Evolutionary conservation across 1,140 invertebrate species (phyloP), one percentile per base, ranked within the genome.

Genomic region (Ectropis grisescens): DNA sequence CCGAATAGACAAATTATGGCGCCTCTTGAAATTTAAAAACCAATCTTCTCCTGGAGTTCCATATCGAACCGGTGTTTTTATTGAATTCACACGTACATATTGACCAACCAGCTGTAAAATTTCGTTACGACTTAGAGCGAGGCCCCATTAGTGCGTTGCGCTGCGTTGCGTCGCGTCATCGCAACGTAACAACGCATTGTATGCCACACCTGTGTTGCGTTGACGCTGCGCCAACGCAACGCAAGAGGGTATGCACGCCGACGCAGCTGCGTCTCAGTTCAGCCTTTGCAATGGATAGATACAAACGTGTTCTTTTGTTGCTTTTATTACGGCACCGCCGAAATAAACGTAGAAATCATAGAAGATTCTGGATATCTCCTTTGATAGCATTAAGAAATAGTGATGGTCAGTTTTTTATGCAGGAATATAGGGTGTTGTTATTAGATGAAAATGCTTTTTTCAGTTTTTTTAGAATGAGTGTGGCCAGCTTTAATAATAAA

Each of bases 401-500:
- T 41, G 45, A 19, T 19, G 8, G 16, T 19, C 16, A 4, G 8
- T 19, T 19, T 19, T 33, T 38, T 47, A 29, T 42, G 11, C 2
- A 12, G 28, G 34, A 47, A 47, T 47, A 47, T 42, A 26, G 25
- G 11, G 33, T 33, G 41, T 43, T 48, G 25, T n/a, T 43, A 14
- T 43, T 43, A 43, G 36, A 43, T 29, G 40, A 43, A 37, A 43
- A 50, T 9, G 45, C 11, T n/a, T 51, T 41, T 45, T 45, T 37
- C 27, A 50, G 35, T 38, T 41, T 41, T 35, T 47, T 47, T 42
- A 22, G 39, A 47, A 48, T 47, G 42, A 51, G 42, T 43, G 40
- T 43, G 30, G 16, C 36, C 35, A 51, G 16, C 13, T 26, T 34
- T 16, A 14, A 33, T 14, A 19, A 4, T 19, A 19, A 19, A 19